These are phyloP conservation scores for Paracyclopina nana DNA, from an alignment of 1,140 invertebrate species.

Conservation along the genomic window DNA sequence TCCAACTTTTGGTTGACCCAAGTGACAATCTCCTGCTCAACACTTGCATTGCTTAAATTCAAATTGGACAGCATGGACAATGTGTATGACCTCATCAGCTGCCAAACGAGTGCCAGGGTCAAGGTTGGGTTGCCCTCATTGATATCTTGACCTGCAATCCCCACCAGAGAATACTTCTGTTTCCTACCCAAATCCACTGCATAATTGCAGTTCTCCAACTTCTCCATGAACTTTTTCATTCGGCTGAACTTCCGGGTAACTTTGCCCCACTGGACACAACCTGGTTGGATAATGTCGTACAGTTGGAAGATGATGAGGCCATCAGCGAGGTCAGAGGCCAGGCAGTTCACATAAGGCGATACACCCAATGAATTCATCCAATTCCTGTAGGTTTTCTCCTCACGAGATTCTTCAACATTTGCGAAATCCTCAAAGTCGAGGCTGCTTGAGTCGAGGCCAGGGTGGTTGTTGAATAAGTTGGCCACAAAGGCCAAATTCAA, in stretches of 20 bases:
- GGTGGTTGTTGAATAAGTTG: slow-evolving; percentile 97
- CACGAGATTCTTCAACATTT: slow-evolving; percentile 71
- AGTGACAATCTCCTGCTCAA: slow-evolving; percentile 83
- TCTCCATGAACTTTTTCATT: slow-evolving; percentile 47
- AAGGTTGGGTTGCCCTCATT: slow-evolving; percentile 87
- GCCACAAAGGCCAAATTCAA: slow-evolving; percentile 97
- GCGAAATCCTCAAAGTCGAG: slow-evolving; percentile 31
- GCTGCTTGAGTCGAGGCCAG: slow-evolving; percentile 48
- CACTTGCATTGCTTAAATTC: slow-evolving; percentile 63
- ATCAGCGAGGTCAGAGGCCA: slow-evolving; percentile 91
- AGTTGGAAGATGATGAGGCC: slow-evolving; percentile 92
- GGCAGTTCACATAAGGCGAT: slow-evolving; percentile 81
- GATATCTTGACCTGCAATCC: slow-evolving; percentile 78
- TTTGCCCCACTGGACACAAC: slow-evolving; percentile 80
- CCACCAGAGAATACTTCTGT: slow-evolving; percentile 84
- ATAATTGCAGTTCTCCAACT: slow-evolving; percentile 95
- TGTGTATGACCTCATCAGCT: slow-evolving; percentile 95
- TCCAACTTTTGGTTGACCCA: slow-evolving; percentile 91
- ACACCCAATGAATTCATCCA: slow-evolving; percentile 99
- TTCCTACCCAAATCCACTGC: slow-evolving; percentile 83
- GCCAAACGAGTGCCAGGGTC: slow-evolving; percentile 77
- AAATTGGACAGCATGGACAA: slow-evolving; percentile 73
- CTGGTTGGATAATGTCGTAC: slow-evolving; percentile 89
- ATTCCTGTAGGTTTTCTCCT: slow-evolving; percentile 92
- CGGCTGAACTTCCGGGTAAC: slow-evolving; percentile 38